These are phyloP conservation scores for Lonchura striata DNA, from an alignment of 2,113 vertebrate genomes.

Conservation along the genomic window DNA sequence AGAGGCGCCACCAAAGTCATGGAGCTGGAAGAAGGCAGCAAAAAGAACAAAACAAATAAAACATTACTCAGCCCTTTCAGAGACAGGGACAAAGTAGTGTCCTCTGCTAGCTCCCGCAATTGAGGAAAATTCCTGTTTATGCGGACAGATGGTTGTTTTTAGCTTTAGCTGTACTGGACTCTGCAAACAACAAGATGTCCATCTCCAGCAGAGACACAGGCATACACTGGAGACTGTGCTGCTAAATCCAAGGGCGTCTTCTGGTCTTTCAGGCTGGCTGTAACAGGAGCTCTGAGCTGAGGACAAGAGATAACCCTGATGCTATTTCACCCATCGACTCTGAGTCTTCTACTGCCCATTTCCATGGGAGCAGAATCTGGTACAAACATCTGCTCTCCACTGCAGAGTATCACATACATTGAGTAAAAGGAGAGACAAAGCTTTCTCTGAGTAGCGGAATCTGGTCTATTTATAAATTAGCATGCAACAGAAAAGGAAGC, in stretches of 20 bases:
- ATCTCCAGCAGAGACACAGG: background rate
- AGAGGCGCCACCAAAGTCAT: background rate
- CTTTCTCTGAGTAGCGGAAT: background rate
- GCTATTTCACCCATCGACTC: background rate
- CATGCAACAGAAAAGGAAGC: background rate
- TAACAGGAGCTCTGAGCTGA: background rate
- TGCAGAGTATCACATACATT: background rate
- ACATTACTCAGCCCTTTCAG: background rate
- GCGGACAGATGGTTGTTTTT: background rate
- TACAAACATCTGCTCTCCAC: background rate
- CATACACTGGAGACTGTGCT: background rate
- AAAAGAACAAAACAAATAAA: background rate
- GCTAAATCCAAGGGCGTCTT: background rate
- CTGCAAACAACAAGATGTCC: background rate
- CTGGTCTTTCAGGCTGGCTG: background rate
- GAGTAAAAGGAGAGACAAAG: background rate
- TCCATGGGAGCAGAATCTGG: conserved; percentile 5
- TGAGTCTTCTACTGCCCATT: background rate
- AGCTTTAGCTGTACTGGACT: background rate
- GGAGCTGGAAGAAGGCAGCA: background rate
- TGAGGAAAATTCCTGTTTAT: conserved; percentile 33
- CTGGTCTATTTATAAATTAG: background rate
- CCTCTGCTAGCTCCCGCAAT: background rate
- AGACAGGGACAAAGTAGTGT: background rate
- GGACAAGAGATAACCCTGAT: background rate